phyloP scores from a whole-genome alignment of 2,888 invertebrate genomes.

The Synergus japonicus region DNA sequence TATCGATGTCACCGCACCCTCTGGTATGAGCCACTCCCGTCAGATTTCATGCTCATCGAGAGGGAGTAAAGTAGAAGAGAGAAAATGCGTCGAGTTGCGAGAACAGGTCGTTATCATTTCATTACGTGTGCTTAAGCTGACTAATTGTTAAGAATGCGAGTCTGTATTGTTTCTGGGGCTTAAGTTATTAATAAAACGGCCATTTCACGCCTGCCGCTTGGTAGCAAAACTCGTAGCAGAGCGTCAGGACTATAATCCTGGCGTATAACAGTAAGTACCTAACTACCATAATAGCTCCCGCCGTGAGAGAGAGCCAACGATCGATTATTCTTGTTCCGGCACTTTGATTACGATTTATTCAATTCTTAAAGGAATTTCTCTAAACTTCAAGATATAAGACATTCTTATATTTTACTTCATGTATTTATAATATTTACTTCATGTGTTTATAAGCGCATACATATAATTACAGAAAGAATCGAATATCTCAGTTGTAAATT shows the following conservation, averaged over 20 bases:
- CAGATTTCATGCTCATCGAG: slow-evolving; percentile 47
- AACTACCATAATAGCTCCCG: slow-evolving; percentile 38
- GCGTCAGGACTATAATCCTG: slow-evolving; percentile 50
- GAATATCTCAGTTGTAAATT: neutral
- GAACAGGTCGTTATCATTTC: slow-evolving; percentile 69
- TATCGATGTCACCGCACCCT: slow-evolving; percentile 31
- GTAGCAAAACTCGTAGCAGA: slow-evolving; percentile 45
- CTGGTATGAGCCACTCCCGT: slow-evolving; percentile 39
- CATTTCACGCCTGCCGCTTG: slow-evolving; percentile 55
- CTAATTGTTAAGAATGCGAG: slow-evolving; percentile 71
- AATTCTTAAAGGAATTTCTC: slow-evolving; percentile 28
- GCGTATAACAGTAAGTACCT: slow-evolving; percentile 46
- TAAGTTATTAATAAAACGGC: slow-evolving; percentile 73
- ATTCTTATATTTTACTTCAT: slow-evolving; percentile 27
- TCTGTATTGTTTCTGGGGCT: slow-evolving; percentile 68
- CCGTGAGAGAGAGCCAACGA: slow-evolving; percentile 29
- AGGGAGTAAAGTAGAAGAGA: slow-evolving; percentile 35
- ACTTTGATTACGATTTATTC: slow-evolving; percentile 37
- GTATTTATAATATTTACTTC: neutral
- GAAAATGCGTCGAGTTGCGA: slow-evolving; percentile 53
- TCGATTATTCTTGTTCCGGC: slow-evolving; percentile 41
- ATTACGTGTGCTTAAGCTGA: slow-evolving; percentile 66
- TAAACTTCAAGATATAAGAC: slow-evolving; percentile 17
- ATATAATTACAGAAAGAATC: slow-evolving; percentile 9
- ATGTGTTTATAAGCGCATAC: neutral